These are phyloP conservation scores for Ochropleura plecta DNA, from an alignment of 2,888 invertebrate genomes.

Conservation along the genomic window DNA sequence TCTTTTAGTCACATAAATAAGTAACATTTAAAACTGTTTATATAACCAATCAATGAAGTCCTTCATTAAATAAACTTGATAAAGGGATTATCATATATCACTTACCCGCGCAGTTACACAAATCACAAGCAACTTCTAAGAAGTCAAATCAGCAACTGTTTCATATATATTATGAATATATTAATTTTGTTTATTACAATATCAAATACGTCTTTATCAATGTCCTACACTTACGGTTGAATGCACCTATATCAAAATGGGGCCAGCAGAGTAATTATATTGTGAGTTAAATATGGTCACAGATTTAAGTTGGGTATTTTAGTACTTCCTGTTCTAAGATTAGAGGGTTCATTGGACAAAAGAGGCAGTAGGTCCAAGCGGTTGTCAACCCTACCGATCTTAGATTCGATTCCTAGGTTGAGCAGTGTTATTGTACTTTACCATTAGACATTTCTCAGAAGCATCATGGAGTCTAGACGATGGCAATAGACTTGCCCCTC, in stretches of 20 bases:
- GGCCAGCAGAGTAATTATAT: slow-evolving; percentile 20
- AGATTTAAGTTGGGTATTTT: neutral
- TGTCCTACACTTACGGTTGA: slow-evolving; percentile 48
- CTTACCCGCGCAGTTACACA: slow-evolving; percentile 27
- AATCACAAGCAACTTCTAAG: slow-evolving; percentile 31
- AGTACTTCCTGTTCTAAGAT: slow-evolving; percentile 32
- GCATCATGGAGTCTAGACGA: too few species aligned
- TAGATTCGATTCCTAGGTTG: too few species aligned
- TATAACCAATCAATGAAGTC: neutral
- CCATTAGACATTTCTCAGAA: too few species aligned
- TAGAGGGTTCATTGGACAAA: neutral
- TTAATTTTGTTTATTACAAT: slow-evolving; percentile 23
- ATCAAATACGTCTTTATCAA: slow-evolving; percentile 38
- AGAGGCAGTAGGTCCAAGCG: neutral
- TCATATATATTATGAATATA: slow-evolving; percentile 5
- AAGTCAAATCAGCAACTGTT: slow-evolving; percentile 39
- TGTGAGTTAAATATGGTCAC: slow-evolving; percentile 9
- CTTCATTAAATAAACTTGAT: neutral
- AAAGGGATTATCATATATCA: slow-evolving; percentile 15
- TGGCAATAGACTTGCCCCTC: too few species aligned
- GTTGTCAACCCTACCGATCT: too few species aligned
- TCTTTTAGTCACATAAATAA: too few species aligned
- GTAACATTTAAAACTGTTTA: neutral
- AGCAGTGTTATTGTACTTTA: too few species aligned
- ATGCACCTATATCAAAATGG: slow-evolving; percentile 58